These are phyloP conservation scores for Dicentrarchus labrax DNA, from an alignment of 2,113 vertebrate species.

Conservation along the genomic window DNA sequence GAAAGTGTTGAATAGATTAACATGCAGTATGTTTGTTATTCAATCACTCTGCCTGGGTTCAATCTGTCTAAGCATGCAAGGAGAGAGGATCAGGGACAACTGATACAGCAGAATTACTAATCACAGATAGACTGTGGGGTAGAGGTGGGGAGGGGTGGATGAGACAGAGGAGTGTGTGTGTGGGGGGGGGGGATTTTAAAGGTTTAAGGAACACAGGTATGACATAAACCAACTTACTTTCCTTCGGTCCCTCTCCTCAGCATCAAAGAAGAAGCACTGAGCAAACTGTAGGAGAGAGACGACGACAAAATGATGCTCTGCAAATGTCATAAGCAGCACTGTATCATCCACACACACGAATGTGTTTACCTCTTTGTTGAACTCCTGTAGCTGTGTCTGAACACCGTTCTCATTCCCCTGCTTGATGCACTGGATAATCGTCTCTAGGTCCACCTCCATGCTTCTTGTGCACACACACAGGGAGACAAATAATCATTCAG, in stretches of 20 bases:
- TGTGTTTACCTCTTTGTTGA: conserved; percentile 83
- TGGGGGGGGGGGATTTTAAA: not conserved
- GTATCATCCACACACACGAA: not conserved
- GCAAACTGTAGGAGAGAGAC: conserved; percentile 76
- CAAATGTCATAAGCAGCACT: not conserved
- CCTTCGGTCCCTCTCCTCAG: conserved; percentile 77
- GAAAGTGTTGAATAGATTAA: conserved; percentile 42
- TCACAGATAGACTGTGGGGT: conserved; percentile 51
- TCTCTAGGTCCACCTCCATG: conserved; percentile 81
- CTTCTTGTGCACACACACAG: conserved; percentile 28
- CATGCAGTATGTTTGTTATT: conserved; percentile 22
- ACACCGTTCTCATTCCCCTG: conserved; percentile 79
- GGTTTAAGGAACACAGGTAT: conserved; percentile 13
- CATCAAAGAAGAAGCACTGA: conserved; percentile 86
- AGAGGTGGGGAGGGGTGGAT: conserved; percentile 9
- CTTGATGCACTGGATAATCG: conserved; percentile 84
- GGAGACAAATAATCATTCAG: conserved; percentile 10
- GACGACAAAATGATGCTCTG: not conserved
- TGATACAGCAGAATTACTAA: conserved; percentile 82
- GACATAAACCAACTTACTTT: conserved; percentile 73
- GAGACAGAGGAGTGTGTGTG: not conserved
- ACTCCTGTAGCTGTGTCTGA: conserved; percentile 78
- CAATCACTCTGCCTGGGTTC: conserved; percentile 39
- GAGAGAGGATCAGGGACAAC: conserved; percentile 77
- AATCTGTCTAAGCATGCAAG: conserved; percentile 61